Conservation (phyloP, 2,797 vertebrate species). For the Poliocrania exsul region DNA sequence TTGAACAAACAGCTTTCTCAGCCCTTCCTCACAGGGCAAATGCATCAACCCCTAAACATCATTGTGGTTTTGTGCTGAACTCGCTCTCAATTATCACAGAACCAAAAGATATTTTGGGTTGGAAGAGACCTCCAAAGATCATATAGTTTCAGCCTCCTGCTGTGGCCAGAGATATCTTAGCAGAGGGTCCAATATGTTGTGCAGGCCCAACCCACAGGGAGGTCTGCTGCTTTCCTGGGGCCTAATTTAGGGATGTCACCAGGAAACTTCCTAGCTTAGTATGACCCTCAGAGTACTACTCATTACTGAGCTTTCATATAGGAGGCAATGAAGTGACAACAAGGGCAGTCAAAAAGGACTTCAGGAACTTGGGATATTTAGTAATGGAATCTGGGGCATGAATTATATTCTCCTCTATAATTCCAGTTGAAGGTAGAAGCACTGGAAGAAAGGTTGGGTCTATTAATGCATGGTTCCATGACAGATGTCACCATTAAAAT, state of each 20-base stretch:
- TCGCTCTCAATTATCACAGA: neutral
- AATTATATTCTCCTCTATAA: too few relatives aligned
- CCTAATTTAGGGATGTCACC: neutral
- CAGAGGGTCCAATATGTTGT: neutral
- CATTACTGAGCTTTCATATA: neutral
- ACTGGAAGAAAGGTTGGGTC: neutral
- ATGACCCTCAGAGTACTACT: too few relatives aligned
- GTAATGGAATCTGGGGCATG: neutral
- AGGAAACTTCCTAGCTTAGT: neutral
- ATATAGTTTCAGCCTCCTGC: neutral
- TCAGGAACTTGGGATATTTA: neutral
- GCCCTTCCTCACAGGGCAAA: neutral
- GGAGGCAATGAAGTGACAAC: neutral
- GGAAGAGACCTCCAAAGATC: neutral
- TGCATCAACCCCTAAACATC: neutral
- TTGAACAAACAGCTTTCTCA: neutral
- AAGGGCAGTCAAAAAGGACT: neutral
- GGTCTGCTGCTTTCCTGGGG: neutral
- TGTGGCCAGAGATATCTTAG: neutral
- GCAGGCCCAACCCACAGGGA: rapidly evolving
- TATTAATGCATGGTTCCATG: neutral
- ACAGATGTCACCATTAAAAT: too few relatives aligned
- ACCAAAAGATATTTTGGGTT: neutral
- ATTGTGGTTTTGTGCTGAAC: neutral
- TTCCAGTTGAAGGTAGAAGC: neutral